Conservation (phyloP, 2,888 invertebrate species). For the Barypeithes pellucidus region DNA sequence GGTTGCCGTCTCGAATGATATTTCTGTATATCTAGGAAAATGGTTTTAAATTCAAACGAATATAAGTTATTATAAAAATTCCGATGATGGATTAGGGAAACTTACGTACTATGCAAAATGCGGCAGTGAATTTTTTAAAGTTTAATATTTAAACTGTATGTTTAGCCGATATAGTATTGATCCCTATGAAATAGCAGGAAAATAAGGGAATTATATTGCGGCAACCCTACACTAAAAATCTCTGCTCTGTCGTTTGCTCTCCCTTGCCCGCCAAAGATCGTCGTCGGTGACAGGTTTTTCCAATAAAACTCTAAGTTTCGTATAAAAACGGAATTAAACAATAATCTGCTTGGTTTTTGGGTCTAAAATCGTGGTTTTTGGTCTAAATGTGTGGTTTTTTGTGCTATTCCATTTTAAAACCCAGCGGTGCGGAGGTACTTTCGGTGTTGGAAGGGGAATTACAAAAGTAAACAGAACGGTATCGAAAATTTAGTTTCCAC, state of each 20-base stretch:
- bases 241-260: not conserved
- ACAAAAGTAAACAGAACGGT: not conserved
- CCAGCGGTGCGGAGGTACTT: not conserved
- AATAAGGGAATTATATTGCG: not conserved
- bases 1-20: not conserved
- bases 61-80: no score
- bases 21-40: not conserved
- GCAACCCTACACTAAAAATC: not conserved
- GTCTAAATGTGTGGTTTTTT: slow-evolving; percentile 9
- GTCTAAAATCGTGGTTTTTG: slow-evolving; percentile 11
- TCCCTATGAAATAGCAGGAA: no score
- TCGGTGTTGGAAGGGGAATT: slow-evolving; percentile 17
- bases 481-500: not conserved
- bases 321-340: not conserved
- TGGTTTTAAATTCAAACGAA: no score
- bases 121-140: no score
- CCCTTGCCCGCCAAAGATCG: slow-evolving; percentile 5
- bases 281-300: not conserved
- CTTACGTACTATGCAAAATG: no score
- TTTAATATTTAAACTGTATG: no score
- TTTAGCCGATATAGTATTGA: no score
- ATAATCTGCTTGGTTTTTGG: slow-evolving; percentile 7
- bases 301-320: slow-evolving; percentile 1
- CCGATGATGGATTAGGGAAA: no score
- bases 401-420: slow-evolving; percentile 9